These are phyloP conservation scores for Sinopyrophorus schimmeli DNA, from an alignment of 2,888 invertebrate species.

Conservation along the genomic window DNA sequence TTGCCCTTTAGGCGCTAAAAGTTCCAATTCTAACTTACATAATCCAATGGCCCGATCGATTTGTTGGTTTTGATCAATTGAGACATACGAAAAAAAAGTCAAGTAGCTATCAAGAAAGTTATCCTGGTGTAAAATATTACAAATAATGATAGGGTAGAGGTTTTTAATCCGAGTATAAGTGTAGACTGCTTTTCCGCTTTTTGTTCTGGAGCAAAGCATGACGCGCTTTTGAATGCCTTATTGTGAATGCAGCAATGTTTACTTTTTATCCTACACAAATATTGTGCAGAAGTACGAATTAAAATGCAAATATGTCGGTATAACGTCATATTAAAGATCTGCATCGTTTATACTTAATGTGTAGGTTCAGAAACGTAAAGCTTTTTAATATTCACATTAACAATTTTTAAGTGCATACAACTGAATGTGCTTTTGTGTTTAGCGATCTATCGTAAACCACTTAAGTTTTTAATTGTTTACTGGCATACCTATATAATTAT, in stretches of 20 bases:
- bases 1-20: conserved; percentile 15
- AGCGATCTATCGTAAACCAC: too few species aligned
- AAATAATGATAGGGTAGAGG: conserved; percentile 48
- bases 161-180: conserved; percentile 48
- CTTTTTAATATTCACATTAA: too few species aligned
- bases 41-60: conserved; percentile 17
- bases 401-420: too few species aligned
- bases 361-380: too few species aligned
- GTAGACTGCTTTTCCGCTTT: conserved; percentile 51
- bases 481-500: too few species aligned
- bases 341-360: too few species aligned
- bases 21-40: conserved; percentile 14
- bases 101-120: conserved; percentile 16
- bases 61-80: conserved; percentile 27
- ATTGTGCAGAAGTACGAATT: too few species aligned
- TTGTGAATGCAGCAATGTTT: conserved; percentile 23
- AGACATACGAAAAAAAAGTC: conserved; percentile 24
- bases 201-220: conserved; percentile 52
- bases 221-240: conserved; percentile 43
- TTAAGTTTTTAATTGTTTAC: too few species aligned
- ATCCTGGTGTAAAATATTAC: conserved; percentile 44
- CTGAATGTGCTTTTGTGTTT: too few species aligned
- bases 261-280: too few species aligned
- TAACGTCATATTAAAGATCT: too few species aligned
- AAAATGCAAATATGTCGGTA: too few species aligned